A percentile compares a stretch with the other conserved stretches of the same genome.
These are phyloP conservation scores for Phthorimaea operculella DNA, from an alignment of 1,140 invertebrate species.

Conservation along the genomic window DNA sequence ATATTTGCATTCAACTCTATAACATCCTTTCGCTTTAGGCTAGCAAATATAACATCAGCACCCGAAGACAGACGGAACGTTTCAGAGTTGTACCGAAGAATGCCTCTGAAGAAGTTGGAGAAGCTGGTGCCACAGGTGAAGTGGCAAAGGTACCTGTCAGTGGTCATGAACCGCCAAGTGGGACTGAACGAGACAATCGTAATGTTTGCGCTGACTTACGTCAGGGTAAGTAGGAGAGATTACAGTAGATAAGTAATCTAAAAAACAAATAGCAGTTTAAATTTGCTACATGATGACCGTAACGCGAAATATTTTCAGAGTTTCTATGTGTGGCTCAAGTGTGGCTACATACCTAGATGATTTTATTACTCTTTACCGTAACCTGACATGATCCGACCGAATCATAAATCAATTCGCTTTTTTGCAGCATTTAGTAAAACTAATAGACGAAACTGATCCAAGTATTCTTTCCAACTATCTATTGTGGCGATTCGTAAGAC, in stretches of 20 bases:
- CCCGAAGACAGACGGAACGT: conserved; percentile 85
- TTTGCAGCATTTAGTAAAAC: conserved; percentile 62
- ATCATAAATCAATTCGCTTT: not conserved
- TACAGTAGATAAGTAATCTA: too few relatives aligned
- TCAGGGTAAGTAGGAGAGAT: conserved; percentile 45
- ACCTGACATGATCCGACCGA: too few relatives aligned
- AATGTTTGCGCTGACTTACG: conserved; percentile 78
- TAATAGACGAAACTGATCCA: conserved; percentile 51
- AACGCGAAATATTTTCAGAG: too few relatives aligned
- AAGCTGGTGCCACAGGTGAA: conserved; percentile 78
- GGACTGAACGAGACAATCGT: conserved; percentile 75
- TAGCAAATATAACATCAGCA: conserved; percentile 77
- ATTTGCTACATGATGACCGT: too few relatives aligned
- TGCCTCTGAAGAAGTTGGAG: conserved; percentile 78
- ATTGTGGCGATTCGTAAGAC: conserved; percentile 88
- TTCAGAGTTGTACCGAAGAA: conserved; percentile 81
- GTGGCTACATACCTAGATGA: too few relatives aligned
- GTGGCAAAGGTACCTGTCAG: conserved; percentile 80
- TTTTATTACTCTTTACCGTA: too few relatives aligned
- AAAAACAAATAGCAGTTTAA: too few relatives aligned
- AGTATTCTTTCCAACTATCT: conserved; percentile 78
- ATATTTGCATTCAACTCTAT: too few relatives aligned
- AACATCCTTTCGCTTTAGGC: conserved; percentile 64
- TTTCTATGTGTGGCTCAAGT: too few relatives aligned
- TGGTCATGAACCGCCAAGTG: conserved; percentile 73